Conservation (phyloP, 1,140 invertebrate species). For the Aphidius ervi region DNA sequence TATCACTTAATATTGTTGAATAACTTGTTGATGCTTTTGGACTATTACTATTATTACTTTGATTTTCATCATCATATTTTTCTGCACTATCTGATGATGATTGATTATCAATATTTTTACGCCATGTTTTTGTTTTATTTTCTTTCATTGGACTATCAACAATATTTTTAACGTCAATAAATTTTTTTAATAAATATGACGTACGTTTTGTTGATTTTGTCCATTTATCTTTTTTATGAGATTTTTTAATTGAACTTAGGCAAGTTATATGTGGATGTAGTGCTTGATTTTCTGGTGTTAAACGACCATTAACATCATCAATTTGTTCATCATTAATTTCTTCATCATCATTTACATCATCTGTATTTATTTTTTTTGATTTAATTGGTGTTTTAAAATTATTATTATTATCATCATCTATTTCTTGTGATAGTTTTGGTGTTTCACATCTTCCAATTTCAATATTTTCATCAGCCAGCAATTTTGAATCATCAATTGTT, state of each 20-base stretch:
- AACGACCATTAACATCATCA: slow-evolving; percentile 25
- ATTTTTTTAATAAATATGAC: slow-evolving; percentile 5
- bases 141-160: background rate
- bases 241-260: slow-evolving; percentile 44
- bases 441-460: slow-evolving; percentile 10
- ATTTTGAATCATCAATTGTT: background rate
- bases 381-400: background rate
- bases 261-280: slow-evolving; percentile 32
- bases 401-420: too few species aligned
- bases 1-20: slow-evolving; percentile 8
- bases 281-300: slow-evolving; percentile 33
- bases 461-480: background rate
- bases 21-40: slow-evolving; percentile 32
- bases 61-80: slow-evolving; percentile 3
- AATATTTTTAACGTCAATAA: background rate
- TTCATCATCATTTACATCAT: background rate
- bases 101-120: slow-evolving; percentile 5
- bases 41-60: slow-evolving; percentile 6
- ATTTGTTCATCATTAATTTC: background rate
- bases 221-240: slow-evolving; percentile 44
- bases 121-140: slow-evolving; percentile 1
- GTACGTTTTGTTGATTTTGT: slow-evolving; percentile 14
- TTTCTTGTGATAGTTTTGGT: slow-evolving; percentile 3
- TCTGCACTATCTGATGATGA: background rate
- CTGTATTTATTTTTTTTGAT: background rate